Evolutionary conservation across 2,888 invertebrate genomes (phyloP).

Genomic region (Dermolepida albohirtum): DNA sequence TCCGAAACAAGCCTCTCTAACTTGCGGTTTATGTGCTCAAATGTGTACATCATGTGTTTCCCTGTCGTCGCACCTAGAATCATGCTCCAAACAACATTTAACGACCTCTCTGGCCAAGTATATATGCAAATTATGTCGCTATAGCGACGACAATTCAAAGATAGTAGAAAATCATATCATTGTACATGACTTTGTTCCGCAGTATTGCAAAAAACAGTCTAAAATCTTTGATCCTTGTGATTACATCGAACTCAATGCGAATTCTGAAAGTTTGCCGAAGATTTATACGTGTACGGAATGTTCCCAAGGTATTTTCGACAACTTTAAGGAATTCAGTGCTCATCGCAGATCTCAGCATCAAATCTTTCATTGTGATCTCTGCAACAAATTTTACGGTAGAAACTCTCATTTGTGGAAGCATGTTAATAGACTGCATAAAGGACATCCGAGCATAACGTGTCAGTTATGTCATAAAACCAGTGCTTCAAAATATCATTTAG

Average conservation of each 20-base stretch:
- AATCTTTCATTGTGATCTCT: slow-evolving; percentile 72
- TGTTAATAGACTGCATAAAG: slow-evolving; percentile 70
- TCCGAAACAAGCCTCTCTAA: slow-evolving; percentile 66
- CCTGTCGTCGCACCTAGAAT: slow-evolving; percentile 67
- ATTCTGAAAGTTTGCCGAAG: slow-evolving; percentile 46
- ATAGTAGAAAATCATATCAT: slow-evolving; percentile 67
- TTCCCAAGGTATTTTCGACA: slow-evolving; percentile 60
- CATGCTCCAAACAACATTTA: slow-evolving; percentile 65
- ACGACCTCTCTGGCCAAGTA: slow-evolving; percentile 59
- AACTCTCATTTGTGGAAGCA: slow-evolving; percentile 74
- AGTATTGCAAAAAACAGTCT: slow-evolving; percentile 59
- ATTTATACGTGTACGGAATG: slow-evolving; percentile 53
- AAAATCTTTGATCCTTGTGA: slow-evolving; percentile 66
- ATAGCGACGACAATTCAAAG: slow-evolving; percentile 70
- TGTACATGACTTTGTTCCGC: slow-evolving; percentile 68
- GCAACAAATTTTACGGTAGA: slow-evolving; percentile 71
- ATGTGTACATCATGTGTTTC: slow-evolving; percentile 66
- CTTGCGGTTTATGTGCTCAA: slow-evolving; percentile 70
- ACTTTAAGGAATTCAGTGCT: slow-evolving; percentile 67
- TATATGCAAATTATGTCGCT: slow-evolving; percentile 68
- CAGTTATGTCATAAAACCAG: slow-evolving; percentile 70
- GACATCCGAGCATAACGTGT: slow-evolving; percentile 72
- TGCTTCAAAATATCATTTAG: slow-evolving; percentile 70
- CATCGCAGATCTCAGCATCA: slow-evolving; percentile 68
- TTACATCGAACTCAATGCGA: slow-evolving; percentile 65